Evolutionary conservation across 2,888 invertebrate species (phyloP), one percentile per base, ranked within the genome.

Genomic region (Epirrhoe tristata): DNA sequence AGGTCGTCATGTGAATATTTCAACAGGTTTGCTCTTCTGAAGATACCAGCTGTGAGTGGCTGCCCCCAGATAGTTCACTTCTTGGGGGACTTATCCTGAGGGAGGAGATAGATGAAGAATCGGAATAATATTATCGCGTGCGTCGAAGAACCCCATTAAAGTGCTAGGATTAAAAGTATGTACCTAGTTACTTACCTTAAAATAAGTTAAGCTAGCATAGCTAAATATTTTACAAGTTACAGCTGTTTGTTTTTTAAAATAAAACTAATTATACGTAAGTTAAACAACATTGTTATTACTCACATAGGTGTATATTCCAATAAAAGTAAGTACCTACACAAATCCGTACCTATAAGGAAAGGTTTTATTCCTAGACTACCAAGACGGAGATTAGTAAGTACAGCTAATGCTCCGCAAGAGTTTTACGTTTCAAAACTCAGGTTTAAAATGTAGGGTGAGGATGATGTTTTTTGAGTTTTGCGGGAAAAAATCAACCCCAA

Each of bases 11-110:
- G 24, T 24, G 24, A 24, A 2, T 24, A 10, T 57, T 24, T 52
- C 32, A 17, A 46, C 58, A 93, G 93, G 80, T 83, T 31, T 93
- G 93, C 75, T 93, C 93, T 5, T 93, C 93, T 6, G 93, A 93
- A 74, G 93, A 93, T 67, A 93, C 93, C 0, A 93, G 93, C 73
- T 93, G 93, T 70, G 93, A 93, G 72, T 93, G 93, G 93, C 77
- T 93, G 54, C 92, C 93, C 55, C 91, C 92, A n/a, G 90, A 91
- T 67, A 87, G 87, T 8, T 82, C 87, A 24, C 78, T 92, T 5
- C 84, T 93, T 1, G 89, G 84, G 24, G 91, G 87, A 24, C 76
- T 91, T 39, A 82, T 90, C 24, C 72, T 89, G 1, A 84, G 77
- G 67, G 89, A 91, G 67, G 89, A 91, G 76, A 76, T 87, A 54